Evolutionary conservation across 2,888 invertebrate species (phyloP), one percentile per base, ranked within the genome.

Genomic region (Gymnosoma rotundatum): DNA sequence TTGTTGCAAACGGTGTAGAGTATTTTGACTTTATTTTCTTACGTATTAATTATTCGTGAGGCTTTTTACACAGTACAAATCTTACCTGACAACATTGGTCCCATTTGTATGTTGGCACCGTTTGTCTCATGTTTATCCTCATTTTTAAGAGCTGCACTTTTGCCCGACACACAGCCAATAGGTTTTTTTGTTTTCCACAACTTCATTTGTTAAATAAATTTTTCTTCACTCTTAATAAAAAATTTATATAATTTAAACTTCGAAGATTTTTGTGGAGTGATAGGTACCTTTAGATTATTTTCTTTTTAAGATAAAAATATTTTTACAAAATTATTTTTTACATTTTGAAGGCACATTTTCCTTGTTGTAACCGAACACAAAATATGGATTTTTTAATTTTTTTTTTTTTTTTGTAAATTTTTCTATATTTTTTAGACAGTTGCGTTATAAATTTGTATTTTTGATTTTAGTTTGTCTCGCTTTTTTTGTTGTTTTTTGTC

Each of bases 181-280:
- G 92, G 91, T 78, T 92, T 92, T 86, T 92, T 92, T 4, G 92
- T 90, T 87, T 92, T 92, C 92, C 92, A 92, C 89, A 92, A 87
- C 88, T 92, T 92, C 92, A 92, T 92, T 86, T 87, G 45, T 45
- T 61, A 6, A 20, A 32, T 25, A 56, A 45, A 72, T 58, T 56
- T 48, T 63, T 50, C n/a, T n/a, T 58, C 32, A 9, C 45, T 63
- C 45, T 67, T 45, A 7, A 38, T 18, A 5, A n/a, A 63, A 63
- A 52, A 42, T 32, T 20, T 2, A 50, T 50, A 12, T 14, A n/a
- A 54, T 21, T 32, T 16, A 32, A 48, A 9, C 12, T 38, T 50
- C n/a, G n/a, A 12, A 42, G 25, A 54, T 54, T 54, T 25, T 6
- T 14, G 14, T 10, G 25, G n/a, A 38, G 1, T 20, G 38, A 45